These are phyloP conservation scores for Brachyrhaphis roseni DNA, from an alignment of 2,797 vertebrate genomes.

Conservation along the genomic window DNA sequence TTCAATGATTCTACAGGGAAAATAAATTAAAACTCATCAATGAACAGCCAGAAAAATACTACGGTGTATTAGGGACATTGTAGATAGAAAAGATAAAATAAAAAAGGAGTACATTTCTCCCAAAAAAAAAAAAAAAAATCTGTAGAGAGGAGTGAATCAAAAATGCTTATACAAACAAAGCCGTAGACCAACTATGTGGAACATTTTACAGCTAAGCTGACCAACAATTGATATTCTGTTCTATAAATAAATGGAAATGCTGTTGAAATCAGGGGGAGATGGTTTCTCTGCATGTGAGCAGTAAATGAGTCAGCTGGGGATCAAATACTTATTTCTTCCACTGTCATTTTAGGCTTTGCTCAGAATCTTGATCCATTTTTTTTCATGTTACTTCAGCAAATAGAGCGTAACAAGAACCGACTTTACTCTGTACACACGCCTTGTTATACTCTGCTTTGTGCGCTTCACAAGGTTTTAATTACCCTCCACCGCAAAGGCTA, in stretches of 20 bases:
- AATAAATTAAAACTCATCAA: not conserved
- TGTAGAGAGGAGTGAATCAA: not conserved
- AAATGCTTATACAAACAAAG: not conserved
- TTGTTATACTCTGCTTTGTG: not conserved
- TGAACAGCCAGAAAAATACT: not conserved
- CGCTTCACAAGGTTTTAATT: not conserved
- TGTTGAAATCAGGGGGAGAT: not conserved
- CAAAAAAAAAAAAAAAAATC: not conserved
- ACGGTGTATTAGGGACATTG: no score
- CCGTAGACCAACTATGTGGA: not conserved
- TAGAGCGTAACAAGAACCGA: not conserved
- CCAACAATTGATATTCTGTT: not conserved
- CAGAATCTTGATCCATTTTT: not conserved
- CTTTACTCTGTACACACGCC: not conserved
- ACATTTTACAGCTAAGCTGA: not conserved
- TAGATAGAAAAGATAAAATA: no score
- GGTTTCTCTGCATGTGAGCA: not conserved
- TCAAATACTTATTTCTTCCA: not conserved
- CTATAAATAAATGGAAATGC: not conserved
- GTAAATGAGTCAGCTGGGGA: not conserved
- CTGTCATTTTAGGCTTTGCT: not conserved
- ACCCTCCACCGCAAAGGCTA: not conserved
- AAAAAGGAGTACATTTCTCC: no score
- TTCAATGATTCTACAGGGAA: no score
- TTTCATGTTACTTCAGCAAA: not conserved